phyloP scores from a whole-genome alignment of 92 coral and sea anemone genomes.

The Pocillopora meandrina region DNA sequence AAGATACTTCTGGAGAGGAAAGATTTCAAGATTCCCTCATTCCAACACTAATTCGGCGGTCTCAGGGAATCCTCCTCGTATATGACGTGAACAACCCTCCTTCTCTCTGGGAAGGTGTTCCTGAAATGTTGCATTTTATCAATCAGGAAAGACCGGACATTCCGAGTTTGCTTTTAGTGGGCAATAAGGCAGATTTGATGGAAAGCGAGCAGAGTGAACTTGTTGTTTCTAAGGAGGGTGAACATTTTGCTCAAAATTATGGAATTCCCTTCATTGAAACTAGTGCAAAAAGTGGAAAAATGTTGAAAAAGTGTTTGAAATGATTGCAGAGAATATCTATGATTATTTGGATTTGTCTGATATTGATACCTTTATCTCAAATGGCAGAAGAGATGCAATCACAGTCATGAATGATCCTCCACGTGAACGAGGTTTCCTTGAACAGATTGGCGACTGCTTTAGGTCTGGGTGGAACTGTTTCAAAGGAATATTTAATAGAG shows the following conservation, averaged over 20 bases:
- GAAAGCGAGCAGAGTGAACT: not conserved
- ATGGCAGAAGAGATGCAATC: not conserved
- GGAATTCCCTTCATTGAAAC: constrained; percentile 6
- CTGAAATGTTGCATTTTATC: not conserved
- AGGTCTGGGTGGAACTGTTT: not conserved
- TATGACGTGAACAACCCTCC: not conserved
- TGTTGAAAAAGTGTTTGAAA: constrained; percentile 1
- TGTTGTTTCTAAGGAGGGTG: not conserved
- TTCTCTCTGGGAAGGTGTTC: not conserved
- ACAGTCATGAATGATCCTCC: not conserved
- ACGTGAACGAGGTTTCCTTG: not conserved
- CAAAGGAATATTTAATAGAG: not conserved
- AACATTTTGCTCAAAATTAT: not conserved
- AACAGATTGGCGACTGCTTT: not conserved
- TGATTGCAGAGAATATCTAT: not conserved
- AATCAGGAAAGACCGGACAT: not conserved
- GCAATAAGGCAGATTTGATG: not conserved
- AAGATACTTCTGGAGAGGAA: not conserved
- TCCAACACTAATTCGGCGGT: not conserved
- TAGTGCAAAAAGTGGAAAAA: not conserved
- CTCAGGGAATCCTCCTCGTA: constrained; percentile 1
- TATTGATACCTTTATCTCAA: not conserved
- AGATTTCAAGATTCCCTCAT: not conserved
- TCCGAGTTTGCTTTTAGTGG: not conserved
- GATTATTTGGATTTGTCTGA: constrained; percentile 7